Evolutionary conservation across 2,888 invertebrate species (phyloP).

Genomic region (Trissoscelio sp.): DNA sequence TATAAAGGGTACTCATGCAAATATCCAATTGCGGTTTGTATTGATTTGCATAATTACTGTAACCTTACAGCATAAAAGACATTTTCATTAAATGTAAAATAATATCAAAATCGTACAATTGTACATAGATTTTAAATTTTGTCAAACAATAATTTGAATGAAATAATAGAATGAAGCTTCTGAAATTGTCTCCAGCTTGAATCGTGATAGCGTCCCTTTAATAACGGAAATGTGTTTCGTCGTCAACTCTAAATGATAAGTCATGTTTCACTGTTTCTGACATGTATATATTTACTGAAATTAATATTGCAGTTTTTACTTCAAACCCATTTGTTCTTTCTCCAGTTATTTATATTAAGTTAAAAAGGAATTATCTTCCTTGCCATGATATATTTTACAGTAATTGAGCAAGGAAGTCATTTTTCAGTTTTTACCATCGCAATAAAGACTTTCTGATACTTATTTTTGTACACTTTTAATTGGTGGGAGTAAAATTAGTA

Average conservation of each 20-base stretch:
- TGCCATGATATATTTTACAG: background rate
- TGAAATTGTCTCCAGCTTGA: background rate
- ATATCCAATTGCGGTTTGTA: background rate
- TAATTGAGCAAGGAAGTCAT: background rate
- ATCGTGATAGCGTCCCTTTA: conserved; percentile 11
- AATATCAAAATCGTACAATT: no score
- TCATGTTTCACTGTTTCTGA: conserved; percentile 8
- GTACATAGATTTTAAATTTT: no score
- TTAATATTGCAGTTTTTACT: conserved; percentile 3
- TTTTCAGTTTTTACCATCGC: background rate
- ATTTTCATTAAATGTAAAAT: no score
- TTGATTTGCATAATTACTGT: conserved; percentile 3
- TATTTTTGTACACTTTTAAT: no score
- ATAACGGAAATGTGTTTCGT: background rate
- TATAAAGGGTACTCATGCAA: background rate
- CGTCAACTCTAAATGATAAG: conserved; percentile 13
- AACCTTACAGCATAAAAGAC: background rate
- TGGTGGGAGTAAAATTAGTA: no score
- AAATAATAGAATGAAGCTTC: background rate
- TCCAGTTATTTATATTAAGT: background rate
- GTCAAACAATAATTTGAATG: background rate
- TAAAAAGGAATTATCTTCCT: background rate
- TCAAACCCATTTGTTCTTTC: background rate
- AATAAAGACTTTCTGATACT: no score
- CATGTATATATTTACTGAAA: conserved; percentile 2